Evolutionary conservation across 2,797 vertebrate genomes (phyloP).

Genomic region (Pseudomugil gertrudae): DNA sequence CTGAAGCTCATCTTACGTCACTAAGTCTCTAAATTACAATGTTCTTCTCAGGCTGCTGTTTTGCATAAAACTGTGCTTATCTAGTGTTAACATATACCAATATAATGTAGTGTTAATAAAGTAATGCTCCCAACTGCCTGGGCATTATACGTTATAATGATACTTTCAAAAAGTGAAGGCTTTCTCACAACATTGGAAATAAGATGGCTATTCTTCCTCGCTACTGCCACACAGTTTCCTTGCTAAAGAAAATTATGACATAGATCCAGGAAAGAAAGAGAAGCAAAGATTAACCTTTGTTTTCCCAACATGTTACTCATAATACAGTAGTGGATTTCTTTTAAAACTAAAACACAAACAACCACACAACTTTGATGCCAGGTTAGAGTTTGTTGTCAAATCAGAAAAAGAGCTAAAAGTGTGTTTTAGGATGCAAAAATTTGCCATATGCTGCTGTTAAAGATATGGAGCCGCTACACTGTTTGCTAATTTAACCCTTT

Average conservation of each 20-base stretch:
- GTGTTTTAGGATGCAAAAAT: slow-evolving; percentile 50
- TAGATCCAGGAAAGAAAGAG: not conserved
- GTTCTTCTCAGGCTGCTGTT: not conserved
- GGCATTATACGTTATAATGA: not conserved
- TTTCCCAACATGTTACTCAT: not conserved
- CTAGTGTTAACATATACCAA: not conserved
- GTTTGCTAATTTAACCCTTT: slow-evolving; percentile 36
- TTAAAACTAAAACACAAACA: slow-evolving; percentile 23
- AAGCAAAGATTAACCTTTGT: not conserved
- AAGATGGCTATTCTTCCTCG: not conserved
- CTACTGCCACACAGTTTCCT: not conserved
- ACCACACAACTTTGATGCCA: slow-evolving; percentile 30
- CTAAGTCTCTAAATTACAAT: not conserved
- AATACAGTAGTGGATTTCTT: not conserved
- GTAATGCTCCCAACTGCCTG: not conserved
- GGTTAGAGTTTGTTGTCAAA: slow-evolving; percentile 28
- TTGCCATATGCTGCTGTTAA: slow-evolving; percentile 37
- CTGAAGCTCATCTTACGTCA: not conserved
- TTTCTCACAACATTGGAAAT: not conserved
- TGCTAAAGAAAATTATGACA: too few relatives aligned
- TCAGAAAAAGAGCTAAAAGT: slow-evolving; percentile 33
- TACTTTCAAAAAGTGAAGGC: not conserved
- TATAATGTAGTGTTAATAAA: not conserved
- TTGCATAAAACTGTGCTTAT: not conserved
- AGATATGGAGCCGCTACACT: slow-evolving; percentile 41